Percentiles rank a stretch among this genome's conserved stretches.
phyloP scores from a whole-genome alignment of 2,888 invertebrate species.

The Diadegma fenestrale region DNA sequence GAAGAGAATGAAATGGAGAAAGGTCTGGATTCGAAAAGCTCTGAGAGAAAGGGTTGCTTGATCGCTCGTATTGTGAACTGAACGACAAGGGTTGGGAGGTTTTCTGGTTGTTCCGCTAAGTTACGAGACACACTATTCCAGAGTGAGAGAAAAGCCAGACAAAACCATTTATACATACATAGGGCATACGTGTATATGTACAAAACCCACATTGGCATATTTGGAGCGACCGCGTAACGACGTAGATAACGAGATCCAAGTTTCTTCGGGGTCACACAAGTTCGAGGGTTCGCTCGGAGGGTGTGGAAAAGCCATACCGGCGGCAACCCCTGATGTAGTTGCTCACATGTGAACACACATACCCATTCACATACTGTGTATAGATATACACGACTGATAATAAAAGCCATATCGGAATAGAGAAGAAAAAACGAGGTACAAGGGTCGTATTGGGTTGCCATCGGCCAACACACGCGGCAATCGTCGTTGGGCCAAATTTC shows the following conservation, averaged over 20 bases:
- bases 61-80: conserved; percentile 1
- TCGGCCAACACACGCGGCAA: conserved; percentile 55
- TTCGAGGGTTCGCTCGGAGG: conserved; percentile 55
- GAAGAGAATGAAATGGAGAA: neutral
- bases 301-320: conserved; percentile 56
- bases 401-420: conserved; percentile 38
- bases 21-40: conserved; percentile 54
- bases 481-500: conserved; percentile 57
- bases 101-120: conserved; percentile 58
- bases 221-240: conserved; percentile 66
- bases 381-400: conserved; percentile 10
- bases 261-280: conserved; percentile 63
- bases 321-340: conserved; percentile 1
- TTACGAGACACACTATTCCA: neutral
- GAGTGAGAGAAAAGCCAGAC: conserved; percentile 15
- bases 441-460: conserved; percentile 55
- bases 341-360: neutral
- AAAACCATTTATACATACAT: conserved; percentile 43
- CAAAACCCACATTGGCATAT: conserved; percentile 27
- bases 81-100: conserved; percentile 60
- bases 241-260: conserved; percentile 67
- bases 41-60: conserved; percentile 41
- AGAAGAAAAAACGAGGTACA: conserved; percentile 43
- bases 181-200: neutral
- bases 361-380: neutral